Conservation (phyloP, 2,888 invertebrate species). For the Napeogenes inachia region DNA sequence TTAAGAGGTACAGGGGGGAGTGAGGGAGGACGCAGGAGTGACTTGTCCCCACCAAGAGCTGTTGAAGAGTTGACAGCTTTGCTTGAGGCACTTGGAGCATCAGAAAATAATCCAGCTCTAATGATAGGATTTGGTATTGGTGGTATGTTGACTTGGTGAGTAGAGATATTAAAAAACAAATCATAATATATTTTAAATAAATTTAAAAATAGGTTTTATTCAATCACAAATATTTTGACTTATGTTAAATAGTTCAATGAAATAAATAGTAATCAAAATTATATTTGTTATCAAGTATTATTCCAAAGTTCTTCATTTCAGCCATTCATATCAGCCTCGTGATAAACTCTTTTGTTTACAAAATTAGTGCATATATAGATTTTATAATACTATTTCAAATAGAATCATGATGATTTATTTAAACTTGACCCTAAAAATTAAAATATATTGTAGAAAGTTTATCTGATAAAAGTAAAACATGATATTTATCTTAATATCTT, state of each 20-base stretch:
- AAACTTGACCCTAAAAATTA: no score
- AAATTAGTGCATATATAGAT: no score
- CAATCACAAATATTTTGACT: no score
- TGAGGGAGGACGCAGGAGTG: conserved; percentile 55
- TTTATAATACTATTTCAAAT: no score
- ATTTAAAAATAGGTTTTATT: no score
- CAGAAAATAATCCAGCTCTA: conserved; percentile 52
- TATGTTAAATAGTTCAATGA: conserved; percentile 1
- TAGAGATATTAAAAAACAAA: conserved; percentile 9
- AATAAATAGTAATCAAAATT: conserved; percentile 12
- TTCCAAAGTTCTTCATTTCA: conserved; percentile 21
- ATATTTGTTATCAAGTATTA: conserved; percentile 13
- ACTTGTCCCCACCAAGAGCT: conserved; percentile 58
- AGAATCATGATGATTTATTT: no score
- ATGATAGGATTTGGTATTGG: conserved; percentile 69
- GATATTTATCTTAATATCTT: no score
- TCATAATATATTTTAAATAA: no score
- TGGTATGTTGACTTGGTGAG: conserved; percentile 70
- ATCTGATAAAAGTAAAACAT: no score
- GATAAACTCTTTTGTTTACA: conserved; percentile 11
- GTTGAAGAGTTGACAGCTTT: conserved; percentile 58
- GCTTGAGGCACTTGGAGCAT: conserved; percentile 57
- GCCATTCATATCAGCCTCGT: conserved; percentile 15
- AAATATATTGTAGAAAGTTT: no score
- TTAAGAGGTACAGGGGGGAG: conserved; percentile 67